phyloP scores from a whole-genome alignment of 2,113 vertebrate species.

The Hippolais icterina region DNA sequence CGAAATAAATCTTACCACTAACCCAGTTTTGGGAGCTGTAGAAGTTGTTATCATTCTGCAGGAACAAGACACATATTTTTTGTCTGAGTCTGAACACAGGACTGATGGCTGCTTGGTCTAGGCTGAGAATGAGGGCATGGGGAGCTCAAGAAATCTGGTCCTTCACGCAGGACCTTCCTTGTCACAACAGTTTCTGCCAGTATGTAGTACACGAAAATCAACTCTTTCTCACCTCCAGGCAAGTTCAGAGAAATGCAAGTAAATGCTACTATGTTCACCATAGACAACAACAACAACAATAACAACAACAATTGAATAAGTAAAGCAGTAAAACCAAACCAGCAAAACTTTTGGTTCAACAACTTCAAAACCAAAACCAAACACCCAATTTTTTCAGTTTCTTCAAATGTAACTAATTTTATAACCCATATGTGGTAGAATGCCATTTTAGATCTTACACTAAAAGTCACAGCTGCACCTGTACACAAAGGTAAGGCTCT shows the following conservation, averaged over 20 bases:
- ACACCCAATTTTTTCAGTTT: background rate
- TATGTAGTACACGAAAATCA: background rate
- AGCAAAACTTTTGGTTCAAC: background rate
- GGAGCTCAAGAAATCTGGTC: background rate
- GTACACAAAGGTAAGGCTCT: background rate
- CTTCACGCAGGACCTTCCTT: background rate
- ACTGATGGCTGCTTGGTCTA: background rate
- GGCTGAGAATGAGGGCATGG: background rate
- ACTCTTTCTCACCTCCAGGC: background rate
- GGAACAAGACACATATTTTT: background rate
- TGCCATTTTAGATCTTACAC: background rate
- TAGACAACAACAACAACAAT: background rate
- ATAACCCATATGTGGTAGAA: background rate
- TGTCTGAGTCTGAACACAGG: background rate
- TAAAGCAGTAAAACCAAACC: background rate
- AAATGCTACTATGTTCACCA: background rate
- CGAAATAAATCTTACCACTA: background rate
- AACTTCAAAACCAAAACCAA: background rate
- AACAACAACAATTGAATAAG: background rate
- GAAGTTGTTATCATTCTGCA: background rate
- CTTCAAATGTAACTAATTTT: background rate
- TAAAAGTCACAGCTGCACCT: background rate
- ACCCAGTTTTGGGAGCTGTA: background rate
- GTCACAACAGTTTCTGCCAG: background rate
- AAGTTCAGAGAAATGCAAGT: background rate